Base-by-base conservation (phyloP, 2,113 vertebrate species). In the Sorex fumeus region DNA sequence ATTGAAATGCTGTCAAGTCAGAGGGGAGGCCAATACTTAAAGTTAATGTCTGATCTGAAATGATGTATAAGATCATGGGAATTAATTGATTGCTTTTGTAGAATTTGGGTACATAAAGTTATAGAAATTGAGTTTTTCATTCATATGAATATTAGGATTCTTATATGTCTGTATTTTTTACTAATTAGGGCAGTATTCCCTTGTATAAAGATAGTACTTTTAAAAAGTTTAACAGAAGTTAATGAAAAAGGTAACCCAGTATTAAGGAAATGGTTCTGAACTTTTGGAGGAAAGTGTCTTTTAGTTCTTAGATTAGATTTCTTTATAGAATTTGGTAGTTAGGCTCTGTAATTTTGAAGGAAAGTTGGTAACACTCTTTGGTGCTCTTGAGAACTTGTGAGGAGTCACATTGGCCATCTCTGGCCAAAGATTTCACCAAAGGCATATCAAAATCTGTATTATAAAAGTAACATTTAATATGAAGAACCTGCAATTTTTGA, bases 31-130 rank as follows among this genome's bases (percentile, higher is more conserved):
- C 78, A 71, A 0, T 72, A 47, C 32, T 12, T 87, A 34, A 77
- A 10, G 78, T 81, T 60, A 91, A 78, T 43, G 34, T 27, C 23
- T 72, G 8, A 21, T 71, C 40, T 87, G n/a, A 86, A 77, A 77
- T 50, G 16, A 88, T 67, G 19, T 74, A 25, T 66, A 34, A 57
- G 18, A 12, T 76, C 6, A 7, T 69, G 19, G 84, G 11, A 88
- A n/a, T n/a, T n/a, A n/a, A n/a, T n/a, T n/a, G n/a, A n/a, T n/a
- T n/a, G n/a, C n/a, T n/a, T n/a, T 88, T 83, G 8, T 16, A 88
- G 25, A 50, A 45, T 43, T 70, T 71, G 69, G 21, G 27, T 3
- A 36, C 67, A 74, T 71, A 40, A 76, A 87, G 40, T 71, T 30
- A 78, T 30, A 77, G 13, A 8, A 23, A 11, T n/a, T 50, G 47